Conservation (phyloP, 2,113 vertebrate species). For the Agelaius tricolor region DNA sequence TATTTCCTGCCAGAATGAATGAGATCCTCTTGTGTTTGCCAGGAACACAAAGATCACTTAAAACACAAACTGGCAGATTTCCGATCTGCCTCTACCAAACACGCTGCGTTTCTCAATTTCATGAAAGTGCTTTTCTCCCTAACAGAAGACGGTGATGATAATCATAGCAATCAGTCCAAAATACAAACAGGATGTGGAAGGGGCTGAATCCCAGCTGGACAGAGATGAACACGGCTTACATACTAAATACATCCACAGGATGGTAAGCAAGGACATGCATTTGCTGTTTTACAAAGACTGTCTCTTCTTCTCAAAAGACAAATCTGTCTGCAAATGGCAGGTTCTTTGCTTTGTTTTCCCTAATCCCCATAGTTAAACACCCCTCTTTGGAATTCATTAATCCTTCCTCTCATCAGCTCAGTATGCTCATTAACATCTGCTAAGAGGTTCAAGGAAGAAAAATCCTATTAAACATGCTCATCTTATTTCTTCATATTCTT, state of each 20-base stretch:
- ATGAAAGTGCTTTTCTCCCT: constrained; percentile 71
- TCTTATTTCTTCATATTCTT: constrained; percentile 32
- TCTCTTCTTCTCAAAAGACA: background rate
- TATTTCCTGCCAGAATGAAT: constrained; percentile 50
- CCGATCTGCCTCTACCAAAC: constrained; percentile 67
- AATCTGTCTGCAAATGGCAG: constrained; percentile 36
- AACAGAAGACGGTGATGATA: constrained; percentile 94
- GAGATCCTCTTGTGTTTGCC: constrained; percentile 49
- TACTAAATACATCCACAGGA: constrained; percentile 94
- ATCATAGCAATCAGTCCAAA: constrained; percentile 96
- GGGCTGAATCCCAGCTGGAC: constrained; percentile 80
- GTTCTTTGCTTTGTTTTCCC: constrained; percentile 57
- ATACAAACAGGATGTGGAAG: constrained; percentile 94
- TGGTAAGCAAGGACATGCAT: constrained; percentile 80
- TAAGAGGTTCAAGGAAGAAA: constrained; percentile 61
- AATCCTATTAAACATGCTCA: constrained; percentile 48
- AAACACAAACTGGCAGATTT: constrained; percentile 69
- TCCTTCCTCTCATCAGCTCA: constrained; percentile 55
- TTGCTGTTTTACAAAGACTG: constrained; percentile 39
- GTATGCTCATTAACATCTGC: constrained; percentile 48
- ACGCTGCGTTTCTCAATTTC: constrained; percentile 53
- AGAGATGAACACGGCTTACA: constrained; percentile 92
- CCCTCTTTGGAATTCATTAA: constrained; percentile 65
- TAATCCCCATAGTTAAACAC: constrained; percentile 63
- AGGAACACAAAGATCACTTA: constrained; percentile 54